Evolutionary conservation across 2,888 invertebrate genomes (phyloP), one percentile per base, ranked within the genome.

Genomic region (Drosophila gaucha): DNA sequence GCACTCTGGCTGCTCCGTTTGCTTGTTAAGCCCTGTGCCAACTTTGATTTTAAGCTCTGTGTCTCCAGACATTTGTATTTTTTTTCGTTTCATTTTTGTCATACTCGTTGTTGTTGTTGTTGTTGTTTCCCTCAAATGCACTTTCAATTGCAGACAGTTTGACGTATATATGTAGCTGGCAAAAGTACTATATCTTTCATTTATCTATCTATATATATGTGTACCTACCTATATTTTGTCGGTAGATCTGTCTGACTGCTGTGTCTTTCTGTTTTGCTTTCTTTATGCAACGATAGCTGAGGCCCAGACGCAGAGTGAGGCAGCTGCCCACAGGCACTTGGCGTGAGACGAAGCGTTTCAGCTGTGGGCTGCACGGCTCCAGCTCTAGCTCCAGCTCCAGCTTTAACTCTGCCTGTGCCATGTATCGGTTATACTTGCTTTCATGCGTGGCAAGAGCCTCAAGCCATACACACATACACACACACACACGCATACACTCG

Each of bases 131-230:
- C 76, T 78, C 85, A 85, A 82, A 85, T 83, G 83, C 83, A 83
- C 83, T 84, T 84, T 84, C 83, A 84, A 85, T 84, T 84, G 83
- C 80, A 84, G 80, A 80, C 85, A 82, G 80, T 68, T 83, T 82
- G 82, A 84, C 84, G 82, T 82, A 74, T 82, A 77, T 83, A 80
- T 80, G 74, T 66, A 67, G 73, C 74, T 22, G 47, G 76, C 77
- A 67, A 66, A 67, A 64, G 82, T 84, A 80, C 84, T 82, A 82
- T 84, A 82, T 84, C 84, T 84, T 80, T 84, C 72, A 84, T 80
- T 82, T 79, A 82, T 84, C 82, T 83, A 83, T 78, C 67, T 67
- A 67, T 78, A 63, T 78, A 70, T 26, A 26, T 6, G 26, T 55
- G 52, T 56, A 68, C 62, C 58, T 69, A 54, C 57, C 68, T 73